Evolutionary conservation across 2,888 invertebrate species (phyloP), one percentile per base, ranked within the genome.

Genomic region (Ochropleura plecta): DNA sequence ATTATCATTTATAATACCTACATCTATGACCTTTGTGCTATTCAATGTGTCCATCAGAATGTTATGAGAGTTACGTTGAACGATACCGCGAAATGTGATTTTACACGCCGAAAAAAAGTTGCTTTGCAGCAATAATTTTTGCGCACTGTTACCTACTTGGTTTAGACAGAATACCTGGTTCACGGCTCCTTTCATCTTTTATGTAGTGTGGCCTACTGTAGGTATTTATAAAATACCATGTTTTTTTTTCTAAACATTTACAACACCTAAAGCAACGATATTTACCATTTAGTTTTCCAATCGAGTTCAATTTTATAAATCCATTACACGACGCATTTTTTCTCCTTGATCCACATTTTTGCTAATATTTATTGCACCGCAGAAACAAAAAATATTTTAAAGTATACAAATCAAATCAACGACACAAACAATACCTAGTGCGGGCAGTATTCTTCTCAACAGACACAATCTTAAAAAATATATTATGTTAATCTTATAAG

Each of bases 221-320:
- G n/a, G n/a, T 69, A 69, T n/a, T 53, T 14, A 44, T 12, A 51
- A 68, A 10, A 20, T 16, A 48, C n/a, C 7, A 70, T 20, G 40
- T 46, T 48, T 46, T 55, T 46, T 55, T 18, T 30, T 12, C 8
- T 55, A 40, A 70, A 55, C 30, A 5, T 53, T 46, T n/a, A n/a
- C 12, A 55, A 70, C 40, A 46, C 12, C 20, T 30, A 55, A 55
- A 71, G 46, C 46, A 71, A 70, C 16, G n/a, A 55, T 55, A 40
- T 60, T 48, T n/a, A 7, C 3, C 51, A 5, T 30, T 10, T 20
- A 46, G 3, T 69, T 44, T 46, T 44, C 30, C 30, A 70, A 40
- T 30, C 70, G 42, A 10, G 18, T 42, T 0, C 5, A 60, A 14
- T 55, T 14, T 20, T 20, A 5, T 6, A 5, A 20, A 20, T 55